Evolutionary conservation across 2,888 invertebrate species (phyloP), one percentile per base, ranked within the genome.

Genomic region (Strigamia crassipes): DNA sequence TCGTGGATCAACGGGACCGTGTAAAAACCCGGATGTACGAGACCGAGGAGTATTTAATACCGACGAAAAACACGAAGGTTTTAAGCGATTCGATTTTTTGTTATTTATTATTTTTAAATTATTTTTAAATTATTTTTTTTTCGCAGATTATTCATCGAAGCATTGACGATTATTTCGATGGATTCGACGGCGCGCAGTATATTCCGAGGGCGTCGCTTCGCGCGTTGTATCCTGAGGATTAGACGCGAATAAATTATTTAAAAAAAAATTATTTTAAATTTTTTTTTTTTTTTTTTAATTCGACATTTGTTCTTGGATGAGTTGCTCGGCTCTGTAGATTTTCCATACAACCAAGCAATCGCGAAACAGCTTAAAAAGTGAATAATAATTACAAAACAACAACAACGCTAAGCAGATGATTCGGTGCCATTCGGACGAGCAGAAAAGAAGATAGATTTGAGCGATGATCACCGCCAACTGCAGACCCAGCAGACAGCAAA

Each of bases 341-440:
- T 93, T 93, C 90, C 93, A 93, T 81, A 96, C 92, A 41, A 97
- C 92, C 5, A 96, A 89, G 86, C 94, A 95, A 88, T 97, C 96
- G 73, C 97, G 91, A 41, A 93, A 90, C 84, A 97, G 90, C 89
- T 96, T 96, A 88, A 96, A 98, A 77, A 98, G 90, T 0, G 96
- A 94, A 86, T 94, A 94, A 88, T 97, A 96, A 88, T 97, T 97
- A 84, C 94, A 94, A 86, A 96, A 93, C 46, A 97, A 91, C 78
- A 98, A 90, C 83, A 96, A 91, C 6, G 95, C 92, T 85, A 96
- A 91, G 1, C 97, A 94, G 78, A 97, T 88, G 83, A 96, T 92
- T 87, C 96, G 94, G 89, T 97, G 95, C 98, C 98, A 99, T 85
- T 96, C 94, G 56, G 92, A 91, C 18, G 94, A 93, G 84, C 94